Evolutionary conservation across 1,140 invertebrate genomes (phyloP), one percentile per base, ranked within the genome.

Genomic region (Mycetomoellerius zeteki): DNA sequence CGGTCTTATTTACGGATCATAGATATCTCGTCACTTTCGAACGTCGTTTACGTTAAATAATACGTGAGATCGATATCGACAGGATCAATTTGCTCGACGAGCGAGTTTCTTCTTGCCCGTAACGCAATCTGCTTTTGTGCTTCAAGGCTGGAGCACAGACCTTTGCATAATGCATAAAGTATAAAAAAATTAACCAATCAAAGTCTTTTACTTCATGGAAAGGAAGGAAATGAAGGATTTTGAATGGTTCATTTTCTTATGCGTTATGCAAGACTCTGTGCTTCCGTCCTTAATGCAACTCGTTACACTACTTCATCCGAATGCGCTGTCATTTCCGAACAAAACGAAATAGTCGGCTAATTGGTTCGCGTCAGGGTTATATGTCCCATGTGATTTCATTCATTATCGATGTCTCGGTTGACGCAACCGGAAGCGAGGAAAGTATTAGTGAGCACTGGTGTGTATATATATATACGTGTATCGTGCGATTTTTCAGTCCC

Each of bases 321-420:
- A 50, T 14, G 8, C 14, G 16, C 47, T 56, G 58, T 78, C 73
- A 78, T 85, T 77, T 56, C 24, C 37, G 33, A 43, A 67, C 52
- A 50, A 56, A 88, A 81, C 85, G 43, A 80, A 88, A 80, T 65
- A 47, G 56, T 54, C 60, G 56, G 60, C 86, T 89, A 89, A 90
- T 90, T 89, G 88, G 88, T 64, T 62, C 52, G 73, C 72, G 87
- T 86, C 89, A 58, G 84, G n/a, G 27, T 27, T 58, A 60, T 54
- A 72, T 12, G 58, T 87, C 89, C 89, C 86, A 58, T 73, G 84
- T 69, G 85, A 84, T 76, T 62, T 52, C 77, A 87, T 86, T 90
- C 58, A 86, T 88, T 86, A 87, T 62, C 78, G 72, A 65, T 27
- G 52, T 84, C 65, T 69, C 65, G 58, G 84, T 56, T 56, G 71